These are phyloP conservation scores for Shinisaurus crocodilurus DNA, from an alignment of 2,113 vertebrate genomes.

Conservation along the genomic window DNA sequence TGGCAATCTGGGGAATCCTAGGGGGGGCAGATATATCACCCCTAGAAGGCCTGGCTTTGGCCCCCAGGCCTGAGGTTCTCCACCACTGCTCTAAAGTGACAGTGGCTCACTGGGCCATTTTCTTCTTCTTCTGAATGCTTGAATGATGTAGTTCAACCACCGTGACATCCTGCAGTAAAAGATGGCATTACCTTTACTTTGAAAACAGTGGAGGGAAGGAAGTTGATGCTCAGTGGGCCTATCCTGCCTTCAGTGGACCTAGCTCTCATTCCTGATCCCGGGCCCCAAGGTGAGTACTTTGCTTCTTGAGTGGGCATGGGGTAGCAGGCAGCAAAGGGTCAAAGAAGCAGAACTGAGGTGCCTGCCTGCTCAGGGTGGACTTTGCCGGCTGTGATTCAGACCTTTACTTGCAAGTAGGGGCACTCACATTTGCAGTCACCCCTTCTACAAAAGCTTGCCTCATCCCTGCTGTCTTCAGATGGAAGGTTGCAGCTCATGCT, in stretches of 20 bases:
- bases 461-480: neutral
- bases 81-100: too few species aligned
- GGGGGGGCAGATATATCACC: too few species aligned
- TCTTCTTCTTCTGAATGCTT: too few species aligned
- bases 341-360: neutral
- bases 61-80: too few species aligned
- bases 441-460: neutral
- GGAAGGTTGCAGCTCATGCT: neutral
- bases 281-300: neutral
- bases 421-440: neutral
- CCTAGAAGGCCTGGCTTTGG: too few species aligned
- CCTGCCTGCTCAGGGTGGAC: neutral
- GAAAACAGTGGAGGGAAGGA: neutral
- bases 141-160: too few species aligned
- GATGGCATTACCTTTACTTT: neutral
- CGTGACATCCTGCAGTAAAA: neutral
- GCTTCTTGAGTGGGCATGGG: neutral
- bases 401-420: neutral
- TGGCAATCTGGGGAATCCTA: too few species aligned
- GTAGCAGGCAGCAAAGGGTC: neutral
- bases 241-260: neutral
- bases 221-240: neutral
- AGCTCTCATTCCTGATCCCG: neutral
- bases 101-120: too few species aligned
- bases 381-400: neutral